Conservation (phyloP, 2,113 vertebrate species). For the Cavia porcellus region DNA sequence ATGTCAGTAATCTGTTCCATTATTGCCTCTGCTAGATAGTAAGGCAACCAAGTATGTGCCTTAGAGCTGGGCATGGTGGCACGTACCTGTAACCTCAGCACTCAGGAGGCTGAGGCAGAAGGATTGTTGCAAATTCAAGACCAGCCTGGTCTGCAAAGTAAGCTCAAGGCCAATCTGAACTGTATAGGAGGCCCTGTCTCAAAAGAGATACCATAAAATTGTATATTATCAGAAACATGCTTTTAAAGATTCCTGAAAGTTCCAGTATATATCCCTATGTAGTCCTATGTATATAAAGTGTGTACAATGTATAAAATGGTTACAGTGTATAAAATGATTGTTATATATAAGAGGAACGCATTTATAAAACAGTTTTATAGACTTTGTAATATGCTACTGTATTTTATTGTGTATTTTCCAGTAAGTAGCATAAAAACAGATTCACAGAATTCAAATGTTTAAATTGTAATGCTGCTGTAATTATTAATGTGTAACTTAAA, state of each 20-base stretch:
- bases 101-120: too few relatives aligned
- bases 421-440: neutral
- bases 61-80: too few relatives aligned
- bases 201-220: neutral
- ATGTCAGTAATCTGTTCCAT: neutral
- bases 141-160: neutral
- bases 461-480: neutral
- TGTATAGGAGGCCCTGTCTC: too few relatives aligned
- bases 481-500: neutral
- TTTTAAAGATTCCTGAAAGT: conserved; percentile 26
- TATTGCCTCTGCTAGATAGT: neutral
- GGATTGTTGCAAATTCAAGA: too few relatives aligned
- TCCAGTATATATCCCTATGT: neutral
- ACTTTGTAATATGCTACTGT: neutral
- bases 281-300: neutral
- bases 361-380: neutral
- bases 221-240: neutral
- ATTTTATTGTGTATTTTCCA: neutral
- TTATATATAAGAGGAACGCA: neutral
- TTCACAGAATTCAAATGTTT: neutral
- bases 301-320: neutral
- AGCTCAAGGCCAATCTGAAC: too few relatives aligned
- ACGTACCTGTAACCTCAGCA: too few relatives aligned
- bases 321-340: neutral
- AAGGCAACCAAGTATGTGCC: neutral